These are phyloP conservation scores for Leptodactylus fallax DNA, from an alignment of 2,797 vertebrate genomes.

Conservation along the genomic window DNA sequence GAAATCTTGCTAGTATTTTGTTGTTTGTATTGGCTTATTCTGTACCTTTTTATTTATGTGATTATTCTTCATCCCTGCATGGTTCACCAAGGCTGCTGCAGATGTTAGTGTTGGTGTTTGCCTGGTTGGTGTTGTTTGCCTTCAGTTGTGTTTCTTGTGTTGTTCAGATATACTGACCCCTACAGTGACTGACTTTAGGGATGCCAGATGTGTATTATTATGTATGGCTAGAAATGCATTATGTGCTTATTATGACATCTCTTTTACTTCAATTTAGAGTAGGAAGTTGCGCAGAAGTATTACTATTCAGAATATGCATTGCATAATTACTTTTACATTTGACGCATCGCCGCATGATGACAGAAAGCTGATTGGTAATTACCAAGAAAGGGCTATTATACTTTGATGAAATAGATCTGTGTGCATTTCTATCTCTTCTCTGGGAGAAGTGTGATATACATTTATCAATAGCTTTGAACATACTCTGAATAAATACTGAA, in stretches of 20 bases:
- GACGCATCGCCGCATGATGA: background rate
- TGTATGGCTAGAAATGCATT: constrained; percentile 5
- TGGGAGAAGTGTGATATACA: background rate
- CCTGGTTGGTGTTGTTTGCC: constrained; percentile 71
- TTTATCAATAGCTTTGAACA: constrained; percentile 11
- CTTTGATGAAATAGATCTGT: constrained; percentile 1
- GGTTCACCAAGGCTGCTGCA: constrained; percentile 78
- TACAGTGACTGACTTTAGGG: background rate
- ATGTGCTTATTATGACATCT: constrained; percentile 24
- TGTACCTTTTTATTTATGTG: constrained; percentile 71
- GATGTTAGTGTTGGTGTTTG: constrained; percentile 72
- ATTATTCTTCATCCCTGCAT: constrained; percentile 75
- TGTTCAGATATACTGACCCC: constrained; percentile 60
- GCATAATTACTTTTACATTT: constrained; percentile 13
- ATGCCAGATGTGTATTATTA: background rate
- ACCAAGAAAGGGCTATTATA: background rate
- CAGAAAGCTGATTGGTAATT: constrained; percentile 34
- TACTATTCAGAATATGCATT: background rate
- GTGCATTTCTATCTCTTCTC: background rate
- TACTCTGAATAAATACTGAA: background rate
- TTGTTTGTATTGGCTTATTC: constrained; percentile 51
- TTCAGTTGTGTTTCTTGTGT: constrained; percentile 65
- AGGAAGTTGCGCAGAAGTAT: background rate
- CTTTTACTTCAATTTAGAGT: background rate
- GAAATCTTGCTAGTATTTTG: constrained; percentile 74